Evolutionary conservation across 2,888 invertebrate species (phyloP), one percentile per base, ranked within the genome.

Genomic region (Leucophenga montana): DNA sequence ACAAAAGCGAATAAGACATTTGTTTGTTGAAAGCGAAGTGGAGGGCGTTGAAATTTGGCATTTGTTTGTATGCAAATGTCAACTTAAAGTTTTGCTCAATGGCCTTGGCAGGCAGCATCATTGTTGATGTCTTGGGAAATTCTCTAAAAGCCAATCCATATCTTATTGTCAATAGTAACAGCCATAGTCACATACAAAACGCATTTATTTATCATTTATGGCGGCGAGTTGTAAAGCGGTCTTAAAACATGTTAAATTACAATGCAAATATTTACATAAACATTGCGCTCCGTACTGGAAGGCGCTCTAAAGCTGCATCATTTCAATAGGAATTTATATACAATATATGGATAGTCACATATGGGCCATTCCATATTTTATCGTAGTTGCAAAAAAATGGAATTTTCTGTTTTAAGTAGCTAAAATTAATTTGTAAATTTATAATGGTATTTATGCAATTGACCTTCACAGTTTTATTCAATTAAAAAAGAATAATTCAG

Each of bases 221-320:
- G 5, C 50, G 50, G 50, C 50, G 8, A 50, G 18, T n/a, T 16
- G 1, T 13, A 16, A 50, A 16, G 50, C 50, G 50, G 16, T 8
- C 13, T 50, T 50, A 50, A 50, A 50, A 50, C 50, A 50, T 16
- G 5, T n/a, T 77, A 78, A 74, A 83, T 81, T 79, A 79, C 78
- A 82, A 74, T 70, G 76, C 68, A 78, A 83, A 77, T 77, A 73
- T 70, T 68, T 72, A 71, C 64, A 66, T 9, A 57, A 67, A 59
- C 67, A 67, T n/a, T 66, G 33, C 27, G 31, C 20, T 62, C 62
- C 66, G 69, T 54, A 16, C 53, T 27, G 20, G n/a, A 65, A 27
- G 31, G 18, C 54, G 54, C 20, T 54, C 18, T 3, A 46, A 46
- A 27, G 27, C 3, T 27, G 14, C 13, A 39, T 39, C 8, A 39